Base-by-base conservation (phyloP, 2,797 vertebrate species). In the Tadarida brasiliensis region DNA sequence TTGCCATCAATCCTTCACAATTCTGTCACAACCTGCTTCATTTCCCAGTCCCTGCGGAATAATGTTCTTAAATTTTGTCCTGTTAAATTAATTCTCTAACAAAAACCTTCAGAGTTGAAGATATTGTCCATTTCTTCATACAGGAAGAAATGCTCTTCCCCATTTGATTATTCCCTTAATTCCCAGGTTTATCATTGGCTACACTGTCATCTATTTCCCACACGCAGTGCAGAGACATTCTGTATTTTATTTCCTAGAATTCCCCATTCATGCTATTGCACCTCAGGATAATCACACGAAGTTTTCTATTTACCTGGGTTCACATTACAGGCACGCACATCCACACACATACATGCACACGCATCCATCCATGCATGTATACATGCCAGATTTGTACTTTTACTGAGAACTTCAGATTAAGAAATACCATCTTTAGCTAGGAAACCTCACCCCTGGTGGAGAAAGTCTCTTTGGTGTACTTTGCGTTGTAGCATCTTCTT, bases 31-130 rank as follows among this genome's bases (percentile, higher is more conserved):
- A 47, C 7, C 47, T 5, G 0, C 33, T 81, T 84, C 70, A 84
- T 80, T 94, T 30, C 39, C 65, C 30, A 88, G 35, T 51, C 65
- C 49, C 7, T 78, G 57, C 33, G 3, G 39, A 82, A 85, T 15
- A 49, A 85, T 87, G n/a, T 15, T 81, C 17, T 88, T 85, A 88
- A 76, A 85, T 35, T 20, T 35, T n/a, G 1, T 57, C 28, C 90
- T 33, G 83, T 89, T 84, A 93, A 78, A 78, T 91, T 71, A 73
- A 94, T 63, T 90, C 3, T 71, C n/a, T 39, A 56, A 82, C 1
- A 84, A 73, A 91, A 61, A 3, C 9, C 2, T 71, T 89, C 24
- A 88, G 15, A 49, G 0, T n/a, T 71, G 1, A 89, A 57, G 5
- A 44, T 49, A 49, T 63, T 76, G 22, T 90, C 35, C 11, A 17